These are phyloP conservation scores for Scortum barcoo DNA, from an alignment of 2,113 vertebrate species.

Conservation along the genomic window DNA sequence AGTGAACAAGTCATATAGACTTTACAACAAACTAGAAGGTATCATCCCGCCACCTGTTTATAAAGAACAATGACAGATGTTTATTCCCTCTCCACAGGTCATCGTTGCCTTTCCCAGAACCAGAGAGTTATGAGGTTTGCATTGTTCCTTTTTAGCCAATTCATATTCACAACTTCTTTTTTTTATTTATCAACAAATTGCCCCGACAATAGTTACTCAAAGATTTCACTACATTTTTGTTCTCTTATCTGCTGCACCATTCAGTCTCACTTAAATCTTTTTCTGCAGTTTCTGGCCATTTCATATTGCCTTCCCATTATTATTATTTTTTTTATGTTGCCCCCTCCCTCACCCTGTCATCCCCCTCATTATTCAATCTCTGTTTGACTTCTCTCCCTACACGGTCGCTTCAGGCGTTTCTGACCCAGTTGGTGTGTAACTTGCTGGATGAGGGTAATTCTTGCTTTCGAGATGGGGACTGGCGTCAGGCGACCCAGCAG, in stretches of 20 bases:
- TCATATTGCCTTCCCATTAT: background rate
- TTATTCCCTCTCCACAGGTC: conserved; percentile 85
- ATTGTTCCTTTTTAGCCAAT: background rate
- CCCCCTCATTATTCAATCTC: background rate
- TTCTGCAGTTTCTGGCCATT: background rate
- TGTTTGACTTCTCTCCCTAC: background rate
- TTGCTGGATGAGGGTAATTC: conserved; percentile 95
- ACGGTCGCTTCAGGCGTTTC: conserved; percentile 85
- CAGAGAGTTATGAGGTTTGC: conserved; percentile 95
- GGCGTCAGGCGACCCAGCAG: conserved; percentile 90
- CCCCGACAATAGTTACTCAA: background rate
- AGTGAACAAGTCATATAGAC: conserved; percentile 64
- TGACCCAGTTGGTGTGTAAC: conserved; percentile 95
- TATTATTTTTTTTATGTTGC: conserved; percentile 1
- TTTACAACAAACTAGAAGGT: background rate
- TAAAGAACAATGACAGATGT: background rate
- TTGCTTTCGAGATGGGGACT: conserved; percentile 92
- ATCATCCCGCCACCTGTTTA: too few species aligned
- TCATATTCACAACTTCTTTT: too few species aligned
- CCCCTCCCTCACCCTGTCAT: background rate
- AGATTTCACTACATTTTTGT: background rate
- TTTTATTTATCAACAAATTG: background rate
- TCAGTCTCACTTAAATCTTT: background rate
- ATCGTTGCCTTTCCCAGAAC: conserved; percentile 92
- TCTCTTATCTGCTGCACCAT: background rate